Evolutionary conservation across 2,888 invertebrate species (phyloP), one percentile per base, ranked within the genome.

Genomic region (Hirtodrosophila histrioides): DNA sequence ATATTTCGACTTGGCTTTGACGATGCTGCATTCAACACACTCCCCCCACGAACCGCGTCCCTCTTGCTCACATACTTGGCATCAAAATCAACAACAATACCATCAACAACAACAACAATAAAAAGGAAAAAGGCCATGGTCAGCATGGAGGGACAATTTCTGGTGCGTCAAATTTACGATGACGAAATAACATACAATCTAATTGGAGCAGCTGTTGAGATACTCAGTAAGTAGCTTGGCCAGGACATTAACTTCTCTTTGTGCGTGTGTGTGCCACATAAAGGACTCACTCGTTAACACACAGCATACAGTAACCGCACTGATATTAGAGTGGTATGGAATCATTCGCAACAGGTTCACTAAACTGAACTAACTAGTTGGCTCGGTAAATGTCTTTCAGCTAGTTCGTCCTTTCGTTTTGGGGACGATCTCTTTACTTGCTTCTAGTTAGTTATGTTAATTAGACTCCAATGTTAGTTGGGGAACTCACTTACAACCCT

Each of bases 101-200:
- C 27, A 6, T 5, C n/a, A 58, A 54, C 31, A 40, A 62, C n/a
- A 29, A 56, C 55, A 24, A 65, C 46, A 35, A 57, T 43, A 46
- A 53, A 45, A 90, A 98, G 98, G 91, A 96, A 96, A 93, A 97
- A 97, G 91, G 98, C 98, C 0, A 96, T 97, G 62, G 95, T 98
- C 53, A 94, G 94, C 63, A 98, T 98, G 97, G 98, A 98, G 88
- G 98, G 98, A 2, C 97, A 98, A 82, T 98, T 98, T 92, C 93
- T 98, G 77, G 98, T 98, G 10, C 94, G 98, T 9, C 97, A 98
- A 92, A 97, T 98, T 86, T 98, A 98, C 91, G 98, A 98, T 86
- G 98, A 98, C 90, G 97, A 97, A 92, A 95, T 98, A 67, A 98
- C 98, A 0, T 98, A 98, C 92, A 97, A 97, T 90, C 93, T 98